These are phyloP conservation scores for Biston betularia DNA, from an alignment of 2,888 invertebrate genomes.

Conservation along the genomic window DNA sequence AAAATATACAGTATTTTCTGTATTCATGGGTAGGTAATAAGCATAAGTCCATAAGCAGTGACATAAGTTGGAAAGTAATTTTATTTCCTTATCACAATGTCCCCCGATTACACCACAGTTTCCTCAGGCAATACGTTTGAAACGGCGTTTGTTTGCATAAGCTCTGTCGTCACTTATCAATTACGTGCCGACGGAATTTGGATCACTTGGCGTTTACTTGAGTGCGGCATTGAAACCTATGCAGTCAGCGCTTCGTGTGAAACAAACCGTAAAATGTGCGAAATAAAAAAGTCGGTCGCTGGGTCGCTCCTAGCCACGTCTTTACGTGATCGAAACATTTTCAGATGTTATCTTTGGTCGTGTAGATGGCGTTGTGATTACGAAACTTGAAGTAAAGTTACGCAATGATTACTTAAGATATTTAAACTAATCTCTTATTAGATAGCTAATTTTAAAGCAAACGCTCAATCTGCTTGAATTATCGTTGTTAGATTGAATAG, in stretches of 20 bases:
- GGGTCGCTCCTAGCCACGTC: slow-evolving; percentile 56
- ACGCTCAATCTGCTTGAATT: slow-evolving; percentile 40
- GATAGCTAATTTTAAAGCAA: slow-evolving; percentile 48
- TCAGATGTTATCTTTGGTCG: slow-evolving; percentile 51
- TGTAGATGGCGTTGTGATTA: slow-evolving; percentile 49
- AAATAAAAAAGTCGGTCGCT: slow-evolving; percentile 68
- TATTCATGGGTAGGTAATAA: background rate
- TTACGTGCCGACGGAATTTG: slow-evolving; percentile 69
- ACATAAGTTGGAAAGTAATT: slow-evolving; percentile 50
- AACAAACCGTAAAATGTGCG: slow-evolving; percentile 71
- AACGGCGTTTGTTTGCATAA: slow-evolving; percentile 70
- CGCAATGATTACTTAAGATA: slow-evolving; percentile 42
- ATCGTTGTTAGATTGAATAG: slow-evolving; percentile 35
- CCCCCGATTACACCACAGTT: slow-evolving; percentile 58
- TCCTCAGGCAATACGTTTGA: slow-evolving; percentile 56
- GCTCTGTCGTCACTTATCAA: slow-evolving; percentile 75
- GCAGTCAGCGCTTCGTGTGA: slow-evolving; percentile 62
- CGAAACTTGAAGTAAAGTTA: slow-evolving; percentile 54
- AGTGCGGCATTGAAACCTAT: slow-evolving; percentile 68
- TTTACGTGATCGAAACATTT: slow-evolving; percentile 57
- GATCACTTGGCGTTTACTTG: slow-evolving; percentile 64
- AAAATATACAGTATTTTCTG: background rate
- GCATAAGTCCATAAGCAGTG: slow-evolving; percentile 43
- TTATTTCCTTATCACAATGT: slow-evolving; percentile 62
- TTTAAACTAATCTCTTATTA: slow-evolving; percentile 27